Base-by-base conservation (phyloP, 2,888 invertebrate genomes). In the Neocrepidodera transversa region DNA sequence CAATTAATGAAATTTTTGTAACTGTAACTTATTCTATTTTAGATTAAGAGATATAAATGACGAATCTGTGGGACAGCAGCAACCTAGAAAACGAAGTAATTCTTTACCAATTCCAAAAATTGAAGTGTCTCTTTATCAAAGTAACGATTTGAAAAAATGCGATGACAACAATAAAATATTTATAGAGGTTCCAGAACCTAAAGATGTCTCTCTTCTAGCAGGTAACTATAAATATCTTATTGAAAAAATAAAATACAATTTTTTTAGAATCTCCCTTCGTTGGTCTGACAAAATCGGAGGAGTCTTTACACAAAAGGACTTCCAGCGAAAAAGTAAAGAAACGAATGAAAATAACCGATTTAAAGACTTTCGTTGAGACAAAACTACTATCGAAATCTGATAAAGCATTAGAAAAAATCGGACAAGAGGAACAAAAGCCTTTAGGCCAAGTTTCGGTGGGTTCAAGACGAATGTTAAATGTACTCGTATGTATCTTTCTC, bases 31-130 rank as follows among this genome's bases (percentile, higher is more conserved):
- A n/a, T 47, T 53, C 36, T 14, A 16, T 59, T 60, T 13, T 13
- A 93, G 95, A 70, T 81, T 96, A 55, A 85, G 93, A 59, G 94
- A 94, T 74, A 93, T 95, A 57, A 91, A 89, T 69, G 95, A 95
- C 74, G 93, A 95, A 71, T 86, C 87, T 36, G 86, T 88, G 2
- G 86, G 88, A 64, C 86, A 90, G 75, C 88, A 89, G 71, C 90
- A 88, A 72, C 90, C 94, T 6, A 84, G 96, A 56, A 89, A 92
- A 74, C 84, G 97, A 51, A 96, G 97, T 73, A 94, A 93, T 75
- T 97, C 97, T 0, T 80, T 97, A 53, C 97, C 97, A 0, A 93
- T 94, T 75, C 94, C 95, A 1, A 94, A 95, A 82, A 94, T 95
- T 60, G 93, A 94, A 79, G 89, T 94, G 0, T 93, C 94, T 0